A percentile compares a stretch with the other conserved stretches of the same genome.
Evolutionary conservation across 2,113 vertebrate species (phyloP).

Genomic region (Trinectes maculatus): DNA sequence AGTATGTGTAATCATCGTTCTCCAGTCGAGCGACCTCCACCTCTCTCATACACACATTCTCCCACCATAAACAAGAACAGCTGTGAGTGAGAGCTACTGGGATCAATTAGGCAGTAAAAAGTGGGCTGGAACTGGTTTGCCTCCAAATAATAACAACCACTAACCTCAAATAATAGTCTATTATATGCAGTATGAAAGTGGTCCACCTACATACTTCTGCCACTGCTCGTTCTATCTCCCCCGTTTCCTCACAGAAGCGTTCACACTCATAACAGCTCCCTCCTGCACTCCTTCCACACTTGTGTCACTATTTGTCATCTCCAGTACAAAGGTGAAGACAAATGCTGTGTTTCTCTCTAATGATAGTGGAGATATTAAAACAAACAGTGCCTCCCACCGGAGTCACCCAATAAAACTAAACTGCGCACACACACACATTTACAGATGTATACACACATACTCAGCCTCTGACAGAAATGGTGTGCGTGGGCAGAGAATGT

Average conservation of each 20-base stretch:
- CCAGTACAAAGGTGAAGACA: slow-evolving; percentile 4
- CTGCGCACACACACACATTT: background rate
- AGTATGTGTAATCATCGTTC: no score
- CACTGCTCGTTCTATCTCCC: background rate
- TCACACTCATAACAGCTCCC: slow-evolving; percentile 2
- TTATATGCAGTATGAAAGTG: slow-evolving; percentile 12
- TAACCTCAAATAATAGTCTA: slow-evolving; percentile 50
- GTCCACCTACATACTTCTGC: slow-evolving; percentile 17
- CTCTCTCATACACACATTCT: slow-evolving; percentile 17
- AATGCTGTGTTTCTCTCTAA: background rate
- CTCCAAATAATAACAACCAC: slow-evolving; percentile 52
- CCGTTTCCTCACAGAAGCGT: slow-evolving; percentile 13
- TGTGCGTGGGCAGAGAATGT: slow-evolving; percentile 44
- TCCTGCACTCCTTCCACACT: background rate
- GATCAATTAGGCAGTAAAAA: slow-evolving; percentile 67
- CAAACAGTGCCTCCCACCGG: background rate
- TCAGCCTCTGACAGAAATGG: slow-evolving; percentile 52
- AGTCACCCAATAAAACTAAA: slow-evolving; percentile 43
- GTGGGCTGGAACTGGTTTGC: slow-evolving; percentile 54
- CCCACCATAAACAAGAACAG: slow-evolving; percentile 52
- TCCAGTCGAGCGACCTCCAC: no score
- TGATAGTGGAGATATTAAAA: slow-evolving; percentile 1
- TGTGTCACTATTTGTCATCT: background rate
- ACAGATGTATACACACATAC: background rate
- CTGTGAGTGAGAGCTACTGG: slow-evolving; percentile 55